Evolutionary conservation across 53 echinoderm and acorn worm genomes (phyloP), one percentile per base, ranked within the genome.

Genomic region (Henricia sp.): DNA sequence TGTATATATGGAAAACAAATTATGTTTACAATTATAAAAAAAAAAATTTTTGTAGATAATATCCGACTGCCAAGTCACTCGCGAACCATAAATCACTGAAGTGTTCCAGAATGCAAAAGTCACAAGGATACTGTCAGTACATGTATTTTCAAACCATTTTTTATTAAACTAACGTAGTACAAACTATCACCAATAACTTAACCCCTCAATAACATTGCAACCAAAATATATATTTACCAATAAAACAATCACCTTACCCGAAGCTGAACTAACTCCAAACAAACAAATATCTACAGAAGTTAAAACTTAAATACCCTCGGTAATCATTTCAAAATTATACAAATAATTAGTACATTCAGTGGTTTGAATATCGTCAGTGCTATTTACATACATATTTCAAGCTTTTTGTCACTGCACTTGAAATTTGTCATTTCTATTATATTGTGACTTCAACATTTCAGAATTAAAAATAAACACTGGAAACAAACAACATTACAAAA

Each of bases 271-370:
- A 19, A 16, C 55, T 19, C 67, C 8, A 1, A 67, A n/a, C 40
- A 37, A 9, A 43, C 28, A 44, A n/a, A 38, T 43, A 46, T 46
- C 70, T 70, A 70, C 44, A 70, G 26, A 21, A 10, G 44, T n/a
- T 44, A 70, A 70, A 70, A 70, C 70, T 26, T 46, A 70, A 70
- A 70, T 27, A 43, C 2, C 26, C 26, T 42, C 10, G 46, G 26
- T 2, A 70, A 70, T 70, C n/a, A n/a, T 32, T 78, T 62, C 80
- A 53, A 80, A 80, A 80, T 80, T 80, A 63, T 80, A 80, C 80
- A 80, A 42, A 70, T 70, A 70, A 70, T 70, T 42, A 70, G 37
- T 42, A 73, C 37, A 73, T 54, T 52, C n/a, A n/a, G n/a, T n/a
- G n/a, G n/a, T 73, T 17, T 67, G 73, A 53, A 54, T 25, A 30